These are phyloP conservation scores for Anadara kagoshimensis DNA, from an alignment of 1,140 invertebrate genomes.

Conservation along the genomic window DNA sequence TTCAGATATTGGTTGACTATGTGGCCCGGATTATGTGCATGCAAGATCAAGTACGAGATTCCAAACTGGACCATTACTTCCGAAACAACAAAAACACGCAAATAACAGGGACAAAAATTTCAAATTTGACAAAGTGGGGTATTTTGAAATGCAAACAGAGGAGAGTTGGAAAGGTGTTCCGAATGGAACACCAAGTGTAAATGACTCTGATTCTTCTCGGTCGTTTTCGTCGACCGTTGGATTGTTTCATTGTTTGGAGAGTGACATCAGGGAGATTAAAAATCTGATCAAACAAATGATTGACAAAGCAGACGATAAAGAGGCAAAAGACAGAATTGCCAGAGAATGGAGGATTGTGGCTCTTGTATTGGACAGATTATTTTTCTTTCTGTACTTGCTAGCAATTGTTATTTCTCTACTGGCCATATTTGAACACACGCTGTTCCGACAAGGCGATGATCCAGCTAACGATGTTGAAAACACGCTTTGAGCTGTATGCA, in stretches of 20 bases:
- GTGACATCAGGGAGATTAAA: slow-evolving; percentile 60
- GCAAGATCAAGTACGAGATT: slow-evolving; percentile 49
- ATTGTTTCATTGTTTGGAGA: slow-evolving; percentile 30
- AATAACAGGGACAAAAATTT: slow-evolving; percentile 47
- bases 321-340: slow-evolving; percentile 53
- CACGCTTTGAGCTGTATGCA: too few relatives aligned
- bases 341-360: slow-evolving; percentile 72
- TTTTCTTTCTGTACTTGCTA: slow-evolving; percentile 71
- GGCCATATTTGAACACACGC: too few relatives aligned
- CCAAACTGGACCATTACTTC: background rate
- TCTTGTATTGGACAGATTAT: slow-evolving; percentile 70
- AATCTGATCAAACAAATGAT: slow-evolving; percentile 53
- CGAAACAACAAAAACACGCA: slow-evolving; percentile 4
- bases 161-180: slow-evolving; percentile 44
- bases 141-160: slow-evolving; percentile 57
- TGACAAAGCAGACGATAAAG: slow-evolving; percentile 46
- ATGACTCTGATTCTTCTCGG: slow-evolving; percentile 23
- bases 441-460: too few relatives aligned
- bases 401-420: slow-evolving; percentile 44
- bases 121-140: slow-evolving; percentile 60
- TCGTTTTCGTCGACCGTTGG: slow-evolving; percentile 5
- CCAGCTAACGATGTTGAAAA: too few relatives aligned
- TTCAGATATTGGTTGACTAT: slow-evolving; percentile 67
- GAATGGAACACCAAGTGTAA: slow-evolving; percentile 23
- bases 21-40: slow-evolving; percentile 70